Evolutionary conservation across 2,113 vertebrate genomes (phyloP), one percentile per base, ranked within the genome.

Genomic region (Myotis lucifugus): DNA sequence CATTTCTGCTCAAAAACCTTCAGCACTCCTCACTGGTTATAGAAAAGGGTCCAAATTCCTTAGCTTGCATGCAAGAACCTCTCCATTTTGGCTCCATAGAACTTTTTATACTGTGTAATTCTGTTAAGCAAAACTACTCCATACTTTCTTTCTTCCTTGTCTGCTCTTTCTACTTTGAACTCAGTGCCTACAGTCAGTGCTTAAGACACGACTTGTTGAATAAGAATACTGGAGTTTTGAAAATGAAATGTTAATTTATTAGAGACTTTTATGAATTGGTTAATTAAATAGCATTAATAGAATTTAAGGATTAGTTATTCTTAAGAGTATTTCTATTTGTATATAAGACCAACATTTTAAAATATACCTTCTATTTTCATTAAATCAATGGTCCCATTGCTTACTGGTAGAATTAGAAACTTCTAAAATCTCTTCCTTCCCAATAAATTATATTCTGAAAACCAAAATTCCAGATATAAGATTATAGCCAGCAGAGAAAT

Each of bases 391-490:
- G 29, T 77, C 8, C 37, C 90, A 25, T 40, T 81, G 46, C 34
- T 89, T 78, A 46, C 48, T 93, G 32, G 19, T 84, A 85, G 85
- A 91, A 88, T 72, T 29, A 94, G 37, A 93, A 82, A 81, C 72
- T 54, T 34, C 84, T 73, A 78, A 56, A 74, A 42, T 95, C 27
- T 52, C 7, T 82, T 77, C 7, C 14, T 84, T 84, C 74, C 32
- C 56, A 69, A 74, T 76, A n/a, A 86, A 85, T 61, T n/a, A 72
- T 23, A 93, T 85, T 92, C 37, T 82, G 37, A 64, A 74, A 86
- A 34, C 3, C 5, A 59, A 76, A 85, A 96, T 27, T 50, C 40
- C 66, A 86, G 48, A 34, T 89, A 67, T 74, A 76, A 79, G 42
- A 46, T 37, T 56, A 84, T 56, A 91, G 11, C 6, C 34, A 86